Evolutionary conservation across 2,113 vertebrate genomes (phyloP).

Genomic region (Pseudorasbora parva): DNA sequence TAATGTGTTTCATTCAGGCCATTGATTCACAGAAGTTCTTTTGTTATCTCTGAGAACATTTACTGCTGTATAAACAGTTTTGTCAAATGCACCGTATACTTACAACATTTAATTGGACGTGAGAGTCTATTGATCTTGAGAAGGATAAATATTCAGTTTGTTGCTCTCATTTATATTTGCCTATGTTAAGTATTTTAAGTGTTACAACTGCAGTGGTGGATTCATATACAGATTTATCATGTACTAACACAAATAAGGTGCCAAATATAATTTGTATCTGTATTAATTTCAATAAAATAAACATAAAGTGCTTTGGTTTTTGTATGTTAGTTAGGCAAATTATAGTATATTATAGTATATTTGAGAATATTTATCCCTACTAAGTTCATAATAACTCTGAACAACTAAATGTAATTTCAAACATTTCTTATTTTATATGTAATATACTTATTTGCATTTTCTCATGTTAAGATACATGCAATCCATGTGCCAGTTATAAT

Average conservation of each 20-base stretch:
- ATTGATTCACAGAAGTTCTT: slow-evolving; percentile 9
- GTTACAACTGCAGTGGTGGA: neutral
- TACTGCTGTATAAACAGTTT: neutral
- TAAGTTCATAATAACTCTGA: neutral
- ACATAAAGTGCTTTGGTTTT: neutral
- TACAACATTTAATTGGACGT: slow-evolving; percentile 10
- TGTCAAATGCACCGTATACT: neutral
- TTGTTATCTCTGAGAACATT: neutral
- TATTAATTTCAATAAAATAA: neutral
- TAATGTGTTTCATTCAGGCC: slow-evolving; percentile 24
- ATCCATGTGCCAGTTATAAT: neutral
- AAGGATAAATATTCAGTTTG: neutral
- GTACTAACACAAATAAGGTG: neutral
- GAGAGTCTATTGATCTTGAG: neutral
- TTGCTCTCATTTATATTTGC: neutral
- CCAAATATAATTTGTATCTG: neutral
- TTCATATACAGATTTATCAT: neutral
- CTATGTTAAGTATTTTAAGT: neutral
- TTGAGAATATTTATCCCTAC: neutral
- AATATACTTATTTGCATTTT: neutral
- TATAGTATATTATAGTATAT: too few relatives aligned
- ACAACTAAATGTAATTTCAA: neutral
- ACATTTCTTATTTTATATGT: neutral
- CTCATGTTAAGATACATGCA: neutral
- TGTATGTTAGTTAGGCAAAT: neutral